Conservation (phyloP, 2,797 vertebrate genomes). For the Pseudochromis fuscus region DNA sequence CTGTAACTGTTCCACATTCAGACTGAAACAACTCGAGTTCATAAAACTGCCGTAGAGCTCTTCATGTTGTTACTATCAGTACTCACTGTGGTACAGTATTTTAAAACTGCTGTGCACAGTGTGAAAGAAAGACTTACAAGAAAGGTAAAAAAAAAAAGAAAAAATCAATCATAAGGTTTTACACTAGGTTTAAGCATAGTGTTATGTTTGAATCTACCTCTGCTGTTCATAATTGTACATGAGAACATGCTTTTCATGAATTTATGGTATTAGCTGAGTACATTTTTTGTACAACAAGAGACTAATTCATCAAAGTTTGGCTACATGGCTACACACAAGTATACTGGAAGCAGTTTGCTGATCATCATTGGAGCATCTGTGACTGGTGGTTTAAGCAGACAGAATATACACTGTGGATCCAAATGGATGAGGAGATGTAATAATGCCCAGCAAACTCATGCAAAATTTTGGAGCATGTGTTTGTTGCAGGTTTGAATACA, state of each 20-base stretch:
- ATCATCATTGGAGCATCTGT: not conserved
- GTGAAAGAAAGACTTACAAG: conserved; percentile 7
- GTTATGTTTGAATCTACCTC: not conserved
- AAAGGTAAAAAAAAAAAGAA: conserved; percentile 17
- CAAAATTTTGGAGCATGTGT: not conserved
- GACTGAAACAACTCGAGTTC: not conserved
- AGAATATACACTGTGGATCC: too few species aligned
- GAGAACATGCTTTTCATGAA: not conserved
- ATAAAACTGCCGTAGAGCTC: not conserved
- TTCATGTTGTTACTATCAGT: too few species aligned
- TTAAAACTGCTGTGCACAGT: conserved; percentile 19
- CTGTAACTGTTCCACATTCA: conserved; percentile 7
- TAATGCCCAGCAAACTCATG: not conserved
- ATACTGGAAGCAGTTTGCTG: not conserved
- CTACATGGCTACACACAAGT: not conserved
- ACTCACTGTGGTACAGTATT: conserved; percentile 2
- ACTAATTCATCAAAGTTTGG: too few species aligned
- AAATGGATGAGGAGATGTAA: not conserved
- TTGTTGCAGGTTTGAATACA: conserved; percentile 20
- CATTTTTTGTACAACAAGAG: too few species aligned
- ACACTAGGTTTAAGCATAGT: not conserved
- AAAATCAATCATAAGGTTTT: not conserved
- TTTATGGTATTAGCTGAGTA: not conserved
- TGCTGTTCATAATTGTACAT: not conserved
- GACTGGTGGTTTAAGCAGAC: too few species aligned